These are phyloP conservation scores for Enhydra lutris DNA, from an alignment of 2,113 vertebrate species.

Conservation along the genomic window DNA sequence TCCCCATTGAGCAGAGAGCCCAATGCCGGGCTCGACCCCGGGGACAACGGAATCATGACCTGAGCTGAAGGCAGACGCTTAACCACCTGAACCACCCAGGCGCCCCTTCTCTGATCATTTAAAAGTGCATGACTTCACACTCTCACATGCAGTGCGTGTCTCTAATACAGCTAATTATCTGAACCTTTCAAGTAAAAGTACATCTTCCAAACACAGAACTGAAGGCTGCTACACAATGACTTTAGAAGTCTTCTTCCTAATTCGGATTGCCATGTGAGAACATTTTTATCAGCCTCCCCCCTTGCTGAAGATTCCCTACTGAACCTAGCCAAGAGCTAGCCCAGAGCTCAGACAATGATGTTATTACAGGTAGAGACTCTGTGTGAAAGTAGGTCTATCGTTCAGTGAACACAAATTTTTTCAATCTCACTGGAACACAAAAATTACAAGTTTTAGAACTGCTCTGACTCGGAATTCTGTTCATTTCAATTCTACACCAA, in stretches of 20 bases:
- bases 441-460: not conserved
- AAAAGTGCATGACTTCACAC: not conserved
- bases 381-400: not conserved
- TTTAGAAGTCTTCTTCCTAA: not conserved
- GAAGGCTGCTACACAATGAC: not conserved
- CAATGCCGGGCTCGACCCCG: no score
- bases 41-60: no score
- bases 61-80: no score
- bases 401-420: not conserved
- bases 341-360: not conserved
- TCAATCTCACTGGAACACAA: not conserved
- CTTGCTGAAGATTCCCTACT: not conserved
- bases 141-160: not conserved
- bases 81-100: no score
- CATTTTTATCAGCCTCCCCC: not conserved
- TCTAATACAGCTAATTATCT: not conserved
- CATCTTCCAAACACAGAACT: not conserved
- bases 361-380: not conserved
- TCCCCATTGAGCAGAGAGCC: no score
- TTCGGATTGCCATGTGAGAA: not conserved
- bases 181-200: not conserved
- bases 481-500: not conserved
- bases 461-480: not conserved
- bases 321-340: not conserved
- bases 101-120: no score